These are phyloP conservation scores for Rhopalosiphum maidis DNA, from an alignment of 1,140 invertebrate genomes.

Conservation along the genomic window DNA sequence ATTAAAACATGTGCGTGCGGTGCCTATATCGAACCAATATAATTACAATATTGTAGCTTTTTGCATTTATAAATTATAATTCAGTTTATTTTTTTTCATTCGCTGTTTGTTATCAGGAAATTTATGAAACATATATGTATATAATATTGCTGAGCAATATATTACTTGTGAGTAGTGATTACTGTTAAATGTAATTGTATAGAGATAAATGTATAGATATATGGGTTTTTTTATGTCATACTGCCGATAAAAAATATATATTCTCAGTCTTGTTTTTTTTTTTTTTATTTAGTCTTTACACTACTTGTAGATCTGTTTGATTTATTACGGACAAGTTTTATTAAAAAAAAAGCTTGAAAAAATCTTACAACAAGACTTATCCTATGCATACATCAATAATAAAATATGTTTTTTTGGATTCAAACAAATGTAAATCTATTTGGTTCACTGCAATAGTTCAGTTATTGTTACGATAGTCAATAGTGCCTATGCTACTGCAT, in stretches of 20 bases:
- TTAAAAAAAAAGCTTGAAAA: not conserved
- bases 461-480: not conserved
- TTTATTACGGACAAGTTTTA: conserved; percentile 28
- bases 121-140: not conserved
- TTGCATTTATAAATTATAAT: not conserved
- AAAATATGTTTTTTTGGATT: not conserved
- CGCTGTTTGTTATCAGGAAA: not conserved
- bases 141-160: not conserved
- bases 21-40: not conserved
- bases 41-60: not conserved
- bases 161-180: conserved; percentile 7
- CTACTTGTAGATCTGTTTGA: not conserved
- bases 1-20: too few species aligned
- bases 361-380: not conserved
- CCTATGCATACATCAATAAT: not conserved
- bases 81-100: not conserved
- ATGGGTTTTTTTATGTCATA: not conserved
- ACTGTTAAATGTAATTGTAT: conserved; percentile 1
- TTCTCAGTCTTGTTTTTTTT: conserved; percentile 3
- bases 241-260: not conserved
- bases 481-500: not conserved
- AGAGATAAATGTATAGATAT: not conserved
- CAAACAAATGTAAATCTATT: not conserved
- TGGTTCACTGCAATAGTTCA: not conserved
- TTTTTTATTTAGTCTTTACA: not conserved